phyloP scores from a whole-genome alignment of 2,113 vertebrate species.

The Riparia riparia region DNA sequence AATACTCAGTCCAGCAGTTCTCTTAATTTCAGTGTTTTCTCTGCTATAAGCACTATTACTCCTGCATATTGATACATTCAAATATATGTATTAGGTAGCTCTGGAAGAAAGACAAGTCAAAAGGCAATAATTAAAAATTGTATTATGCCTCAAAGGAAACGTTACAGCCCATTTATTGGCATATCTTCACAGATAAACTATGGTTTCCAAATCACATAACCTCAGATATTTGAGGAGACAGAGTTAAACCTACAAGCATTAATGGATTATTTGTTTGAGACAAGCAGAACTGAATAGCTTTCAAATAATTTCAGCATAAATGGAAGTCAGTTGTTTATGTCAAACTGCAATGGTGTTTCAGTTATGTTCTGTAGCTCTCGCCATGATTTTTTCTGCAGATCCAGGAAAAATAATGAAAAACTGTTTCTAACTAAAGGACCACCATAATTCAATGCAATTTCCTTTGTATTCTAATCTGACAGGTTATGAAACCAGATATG shows the following conservation, averaged over 20 bases:
- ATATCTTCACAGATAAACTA: neutral
- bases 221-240: neutral
- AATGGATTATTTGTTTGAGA: neutral
- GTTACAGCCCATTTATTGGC: neutral
- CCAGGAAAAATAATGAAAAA: neutral
- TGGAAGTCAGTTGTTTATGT: neutral
- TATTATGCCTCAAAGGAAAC: neutral
- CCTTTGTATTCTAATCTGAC: neutral
- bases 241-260: neutral
- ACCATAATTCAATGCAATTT: neutral
- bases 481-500: neutral
- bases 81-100: neutral
- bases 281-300: neutral
- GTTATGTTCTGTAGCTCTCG: neutral
- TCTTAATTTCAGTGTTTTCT: neutral
- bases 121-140: neutral
- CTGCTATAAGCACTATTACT: neutral
- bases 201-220: neutral
- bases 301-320: neutral
- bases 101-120: neutral
- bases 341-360: neutral
- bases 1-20: neutral
- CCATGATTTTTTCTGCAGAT: neutral
- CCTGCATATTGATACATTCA: neutral
- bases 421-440: neutral